Conservation (phyloP, 1,140 invertebrate genomes). For the Pteromalus puparum region DNA sequence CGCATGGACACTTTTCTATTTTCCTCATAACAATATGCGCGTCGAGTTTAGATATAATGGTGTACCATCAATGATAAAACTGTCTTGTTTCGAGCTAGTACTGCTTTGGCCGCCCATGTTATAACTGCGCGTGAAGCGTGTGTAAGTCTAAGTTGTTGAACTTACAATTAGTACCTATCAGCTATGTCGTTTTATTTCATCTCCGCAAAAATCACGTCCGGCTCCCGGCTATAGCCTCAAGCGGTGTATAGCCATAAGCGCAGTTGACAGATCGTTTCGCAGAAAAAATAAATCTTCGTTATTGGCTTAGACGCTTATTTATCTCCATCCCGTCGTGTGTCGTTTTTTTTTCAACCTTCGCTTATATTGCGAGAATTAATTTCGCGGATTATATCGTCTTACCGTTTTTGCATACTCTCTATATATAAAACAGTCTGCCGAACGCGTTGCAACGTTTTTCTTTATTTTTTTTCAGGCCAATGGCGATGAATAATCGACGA, state of each 20-base stretch:
- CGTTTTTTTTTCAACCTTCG: neutral
- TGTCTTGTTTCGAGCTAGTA: no score
- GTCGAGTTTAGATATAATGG: no score
- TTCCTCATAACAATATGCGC: no score
- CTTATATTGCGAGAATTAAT: neutral
- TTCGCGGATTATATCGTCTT: neutral
- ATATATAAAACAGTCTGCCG: no score
- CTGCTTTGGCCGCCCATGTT: no score
- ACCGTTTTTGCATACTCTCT: neutral
- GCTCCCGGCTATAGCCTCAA: neutral
- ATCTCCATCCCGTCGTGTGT: neutral
- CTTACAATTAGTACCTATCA: no score
- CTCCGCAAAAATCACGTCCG: neutral
- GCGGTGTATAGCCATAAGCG: neutral
- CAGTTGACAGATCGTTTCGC: slow-evolving; percentile 18
- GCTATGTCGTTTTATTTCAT: no score
- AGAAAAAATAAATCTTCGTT: slow-evolving; percentile 27
- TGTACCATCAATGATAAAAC: no score
- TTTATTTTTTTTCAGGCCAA: neutral
- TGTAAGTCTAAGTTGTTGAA: no score
- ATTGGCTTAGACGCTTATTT: slow-evolving; percentile 16
- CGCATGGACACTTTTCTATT: no score
- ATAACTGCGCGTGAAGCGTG: no score
- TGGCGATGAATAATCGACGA: slow-evolving; percentile 19
- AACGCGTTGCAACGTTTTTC: neutral